Conservation (phyloP, 1,140 invertebrate genomes). For the Aphidius gifuensis region DNA sequence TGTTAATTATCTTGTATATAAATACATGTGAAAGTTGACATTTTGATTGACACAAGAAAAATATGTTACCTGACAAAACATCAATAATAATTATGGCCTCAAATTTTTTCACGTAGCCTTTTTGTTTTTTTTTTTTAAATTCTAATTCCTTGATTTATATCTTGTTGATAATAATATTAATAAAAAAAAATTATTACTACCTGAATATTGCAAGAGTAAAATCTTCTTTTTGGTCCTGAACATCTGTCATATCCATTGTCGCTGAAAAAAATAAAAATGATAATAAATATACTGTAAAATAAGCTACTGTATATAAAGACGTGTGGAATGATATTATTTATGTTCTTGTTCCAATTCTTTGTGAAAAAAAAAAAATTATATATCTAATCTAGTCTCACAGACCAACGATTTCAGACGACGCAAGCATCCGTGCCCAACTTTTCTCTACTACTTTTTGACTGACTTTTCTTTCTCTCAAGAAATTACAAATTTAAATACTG, state of each 20-base stretch:
- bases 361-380: constrained; percentile 20
- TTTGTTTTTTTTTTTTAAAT: background rate
- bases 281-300: constrained; percentile 2
- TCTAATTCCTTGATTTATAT: background rate
- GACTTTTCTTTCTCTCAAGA: constrained; percentile 7
- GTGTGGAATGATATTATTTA: background rate
- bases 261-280: constrained; percentile 48
- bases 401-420: constrained; percentile 34
- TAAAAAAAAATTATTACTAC: constrained; percentile 50
- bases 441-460: no score
- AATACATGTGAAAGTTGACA: no score
- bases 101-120: background rate
- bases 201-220: constrained; percentile 88
- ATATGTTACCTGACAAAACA: no score
- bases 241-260: constrained; percentile 62
- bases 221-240: constrained; percentile 71
- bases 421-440: background rate
- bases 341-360: constrained; percentile 6
- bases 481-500: background rate
- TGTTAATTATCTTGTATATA: no score
- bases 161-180: constrained; percentile 29
- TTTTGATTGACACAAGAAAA: no score
- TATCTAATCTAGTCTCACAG: constrained; percentile 43
- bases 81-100: no score
- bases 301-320: no score